Base-by-base conservation (phyloP, 2,888 invertebrate species). In the Nomada hirtipes region DNA sequence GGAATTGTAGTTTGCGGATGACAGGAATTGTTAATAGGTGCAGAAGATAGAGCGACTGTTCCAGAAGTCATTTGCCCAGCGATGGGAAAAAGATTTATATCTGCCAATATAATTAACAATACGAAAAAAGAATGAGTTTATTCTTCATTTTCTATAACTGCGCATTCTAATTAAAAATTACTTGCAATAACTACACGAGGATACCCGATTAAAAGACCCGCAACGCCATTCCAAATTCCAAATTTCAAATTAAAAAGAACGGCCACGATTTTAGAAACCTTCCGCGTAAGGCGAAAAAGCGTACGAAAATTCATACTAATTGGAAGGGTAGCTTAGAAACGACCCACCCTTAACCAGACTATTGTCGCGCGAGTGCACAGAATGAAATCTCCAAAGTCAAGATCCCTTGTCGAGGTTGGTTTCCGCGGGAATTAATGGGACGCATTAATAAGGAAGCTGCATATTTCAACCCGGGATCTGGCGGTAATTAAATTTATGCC, bases 401-500 rank as follows among this genome's bases (percentile, higher is more conserved):
- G 83, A 76, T 76, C 70, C 63, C 79, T 78, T 57, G 72, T n/a
- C 13, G 29, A 52, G 53, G 53, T 65, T 71, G 73, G 67, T 74
- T 79, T 65, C 75, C 78, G 80, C 68, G 74, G 44, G 73, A 82
- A 80, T 85, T 79, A 85, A 83, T 86, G 70, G 78, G 73, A 59
- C 75, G 76, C 78, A 76, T 82, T 84, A 80, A 82, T 82, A 83
- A 86, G 71, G 42, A 36, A 57, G 57, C 69, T 29, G 52, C 13
- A 59, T 78, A 78, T 79, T 84, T 76, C 60, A 71, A 71, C 60
- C 60, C 18, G 55, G 59, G 55, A 55, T 73, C 68, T 36, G 53
- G 15, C 61, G 59, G 77, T 84, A 84, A 87, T 86, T 84, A 86
- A 84, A 86, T 77, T 79, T 76, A 68, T 75, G 72, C 47, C 74